Evolutionary conservation across 2,888 invertebrate species (phyloP).

Genomic region (Leptopilina drosophilae): DNA sequence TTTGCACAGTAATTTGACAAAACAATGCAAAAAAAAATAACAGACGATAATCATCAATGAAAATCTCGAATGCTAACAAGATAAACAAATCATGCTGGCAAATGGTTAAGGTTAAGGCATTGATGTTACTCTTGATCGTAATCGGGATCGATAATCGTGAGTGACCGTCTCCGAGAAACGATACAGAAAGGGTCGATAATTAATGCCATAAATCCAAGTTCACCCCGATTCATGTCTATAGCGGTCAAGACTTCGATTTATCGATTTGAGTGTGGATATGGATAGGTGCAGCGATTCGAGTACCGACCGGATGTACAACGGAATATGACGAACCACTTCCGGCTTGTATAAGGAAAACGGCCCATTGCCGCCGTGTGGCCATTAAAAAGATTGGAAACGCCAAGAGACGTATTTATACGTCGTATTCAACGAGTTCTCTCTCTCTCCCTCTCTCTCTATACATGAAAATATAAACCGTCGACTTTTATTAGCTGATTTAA

Average conservation of each 20-base stretch:
- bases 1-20: too few relatives aligned
- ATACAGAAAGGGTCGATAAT: conserved; percentile 56
- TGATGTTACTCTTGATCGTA: conserved; percentile 27
- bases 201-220: conserved; percentile 64
- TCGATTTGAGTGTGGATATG: conserved; percentile 62
- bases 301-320: conserved; percentile 67
- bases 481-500: conserved; percentile 34
- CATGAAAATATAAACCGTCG: background rate
- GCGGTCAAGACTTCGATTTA: conserved; percentile 61
- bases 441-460: too few relatives aligned
- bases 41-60: background rate
- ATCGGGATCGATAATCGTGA: conserved; percentile 38
- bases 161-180: conserved; percentile 26
- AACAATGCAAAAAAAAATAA: too few relatives aligned
- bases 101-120: conserved; percentile 14
- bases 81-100: background rate
- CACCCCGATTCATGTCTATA: conserved; percentile 49
- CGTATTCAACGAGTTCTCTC: conserved; percentile 44
- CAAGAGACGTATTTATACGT: conserved; percentile 58
- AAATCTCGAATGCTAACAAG: background rate
- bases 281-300: conserved; percentile 63
- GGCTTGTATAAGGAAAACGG: conserved; percentile 58
- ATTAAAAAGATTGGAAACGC: conserved; percentile 58
- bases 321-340: conserved; percentile 72
- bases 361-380: conserved; percentile 54